phyloP scores from a whole-genome alignment of 1,140 invertebrate genomes.

The Penaeus vannamei region DNA sequence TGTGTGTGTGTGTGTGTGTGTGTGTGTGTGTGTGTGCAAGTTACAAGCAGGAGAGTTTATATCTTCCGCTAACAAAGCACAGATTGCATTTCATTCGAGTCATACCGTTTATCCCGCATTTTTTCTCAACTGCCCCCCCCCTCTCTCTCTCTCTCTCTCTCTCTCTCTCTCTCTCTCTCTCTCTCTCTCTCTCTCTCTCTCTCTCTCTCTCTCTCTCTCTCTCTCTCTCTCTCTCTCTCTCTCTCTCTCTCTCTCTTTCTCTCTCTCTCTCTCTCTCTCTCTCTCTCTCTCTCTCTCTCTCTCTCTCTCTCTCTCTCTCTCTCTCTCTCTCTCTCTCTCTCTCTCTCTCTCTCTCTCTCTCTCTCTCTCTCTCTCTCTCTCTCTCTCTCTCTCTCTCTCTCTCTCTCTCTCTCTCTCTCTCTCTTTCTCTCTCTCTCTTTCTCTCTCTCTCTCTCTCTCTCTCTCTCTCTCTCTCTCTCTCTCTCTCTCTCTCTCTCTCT shows the following conservation, averaged over 20 bases:
- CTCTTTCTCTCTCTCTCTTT: neutral
- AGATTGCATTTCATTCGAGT: neutral
- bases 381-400: neutral
- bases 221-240: too few species aligned
- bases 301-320: neutral
- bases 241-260: neutral
- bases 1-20: too few species aligned
- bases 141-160: neutral
- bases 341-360: neutral
- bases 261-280: neutral
- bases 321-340: neutral
- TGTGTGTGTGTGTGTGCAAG: too few species aligned
- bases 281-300: neutral
- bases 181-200: neutral
- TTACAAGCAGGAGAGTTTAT: too few species aligned
- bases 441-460: neutral
- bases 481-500: neutral
- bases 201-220: neutral
- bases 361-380: neutral
- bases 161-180: neutral
- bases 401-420: constrained; percentile 4
- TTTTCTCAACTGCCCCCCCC: neutral
- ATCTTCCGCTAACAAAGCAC: too few species aligned
- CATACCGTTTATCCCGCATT: neutral
- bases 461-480: neutral